Evolutionary conservation across 2,888 invertebrate species (phyloP), one percentile per base, ranked within the genome.

Genomic region (Chrysina gloriosa): DNA sequence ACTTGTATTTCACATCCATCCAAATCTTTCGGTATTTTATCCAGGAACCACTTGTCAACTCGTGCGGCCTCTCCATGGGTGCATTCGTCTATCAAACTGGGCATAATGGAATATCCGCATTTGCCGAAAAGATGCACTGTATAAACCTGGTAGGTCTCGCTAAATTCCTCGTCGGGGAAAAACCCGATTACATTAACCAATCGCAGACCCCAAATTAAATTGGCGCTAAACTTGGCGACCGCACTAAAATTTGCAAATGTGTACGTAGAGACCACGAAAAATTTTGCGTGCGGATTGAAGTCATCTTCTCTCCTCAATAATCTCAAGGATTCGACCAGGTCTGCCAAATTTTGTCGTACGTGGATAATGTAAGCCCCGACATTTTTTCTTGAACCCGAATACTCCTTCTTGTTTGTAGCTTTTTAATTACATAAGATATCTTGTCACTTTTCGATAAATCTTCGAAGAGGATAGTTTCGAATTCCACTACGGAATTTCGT

Each of bases 1-100:
- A 80, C 77, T 66, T 72, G 76, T 2, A 82, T 67, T 3, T 73
- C 63, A 67, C 82, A 83, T 21, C 76, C 76, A 39, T 77, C 74
- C 23, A 83, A 72, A 48, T 78, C 72, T 1, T 69, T 71, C 0
- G 79, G 79, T 14, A 80, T 74, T 67, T 79, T 81, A 48, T 77
- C 63, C n/a, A 70, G 68, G 71, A 78, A 79, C 71, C 75, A 75
- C 14, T 65, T 34, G 14, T 66, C 61, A 6, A 63, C 6, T n/a
- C n/a, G n/a, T n/a, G n/a, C n/a, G 9, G 74, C 70, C 14, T 45
- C 45, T 4, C 77, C 77, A 68, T 66, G 66, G 2, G 4, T 48
- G 45, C 78, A 80, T n/a, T 23, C 66, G 25, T 77, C 77, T 21
- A 78, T 74, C 11, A 64, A 36, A 21, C 68, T 42, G 0, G 58